Percentiles rank a stretch among this genome's conserved stretches.
These are phyloP conservation scores for Macrophya annulata DNA, from an alignment of 2,888 invertebrate genomes.

Conservation along the genomic window DNA sequence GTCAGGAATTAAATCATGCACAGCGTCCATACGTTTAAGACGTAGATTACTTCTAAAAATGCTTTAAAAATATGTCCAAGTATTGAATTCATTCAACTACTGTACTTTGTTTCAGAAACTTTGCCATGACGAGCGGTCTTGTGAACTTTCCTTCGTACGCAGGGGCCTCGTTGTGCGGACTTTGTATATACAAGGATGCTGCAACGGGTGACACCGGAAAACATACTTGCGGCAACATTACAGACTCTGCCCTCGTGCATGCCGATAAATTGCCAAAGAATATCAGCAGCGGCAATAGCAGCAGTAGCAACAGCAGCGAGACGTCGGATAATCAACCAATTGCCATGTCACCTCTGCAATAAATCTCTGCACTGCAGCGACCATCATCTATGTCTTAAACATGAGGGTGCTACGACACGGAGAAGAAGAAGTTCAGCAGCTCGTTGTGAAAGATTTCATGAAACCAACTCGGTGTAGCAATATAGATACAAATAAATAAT, in stretches of 20 bases:
- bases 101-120: slow-evolving; percentile 69
- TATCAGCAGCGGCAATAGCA: slow-evolving; percentile 45
- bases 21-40: no score
- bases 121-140: slow-evolving; percentile 74
- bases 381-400: neutral
- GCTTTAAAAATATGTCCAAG: neutral
- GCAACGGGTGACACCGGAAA: slow-evolving; percentile 60
- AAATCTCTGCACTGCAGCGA: neutral
- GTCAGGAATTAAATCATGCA: no score
- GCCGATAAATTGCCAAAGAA: slow-evolving; percentile 18
- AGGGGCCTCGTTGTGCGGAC: slow-evolving; percentile 68
- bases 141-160: slow-evolving; percentile 70
- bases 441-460: neutral
- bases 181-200: slow-evolving; percentile 72
- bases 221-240: slow-evolving; percentile 64
- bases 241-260: slow-evolving; percentile 56
- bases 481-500: neutral
- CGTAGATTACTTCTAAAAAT: no score
- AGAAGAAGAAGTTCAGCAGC: neutral
- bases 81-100: neutral
- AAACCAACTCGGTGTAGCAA: neutral
- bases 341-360: slow-evolving; percentile 63
- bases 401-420: neutral
- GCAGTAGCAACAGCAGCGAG: slow-evolving; percentile 67
- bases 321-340: slow-evolving; percentile 68